Percentiles rank a stretch among this genome's conserved stretches.
phyloP scores from a whole-genome alignment of 2,113 vertebrate species.

The Labrus mixtus region DNA sequence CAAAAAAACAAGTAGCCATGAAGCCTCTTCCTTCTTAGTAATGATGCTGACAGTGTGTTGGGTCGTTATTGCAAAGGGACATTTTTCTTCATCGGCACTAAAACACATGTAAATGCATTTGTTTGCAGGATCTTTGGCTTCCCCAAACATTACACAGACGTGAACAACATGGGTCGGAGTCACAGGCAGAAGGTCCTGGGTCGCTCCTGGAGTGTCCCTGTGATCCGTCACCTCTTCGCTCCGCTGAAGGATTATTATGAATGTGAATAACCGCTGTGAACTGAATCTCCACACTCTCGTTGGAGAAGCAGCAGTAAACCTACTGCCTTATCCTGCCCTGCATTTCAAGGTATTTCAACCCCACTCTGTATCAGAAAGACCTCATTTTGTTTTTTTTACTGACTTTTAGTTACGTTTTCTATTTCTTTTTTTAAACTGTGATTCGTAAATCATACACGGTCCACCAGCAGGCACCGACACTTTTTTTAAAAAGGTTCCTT shows the following conservation, averaged over 20 bases:
- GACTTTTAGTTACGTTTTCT: slow-evolving; percentile 22
- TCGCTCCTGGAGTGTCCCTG: slow-evolving; percentile 93
- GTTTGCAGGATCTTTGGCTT: slow-evolving; percentile 93
- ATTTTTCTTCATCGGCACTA: not conserved
- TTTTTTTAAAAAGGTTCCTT: slow-evolving; percentile 36
- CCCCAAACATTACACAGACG: slow-evolving; percentile 93
- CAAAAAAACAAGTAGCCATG: too few species aligned
- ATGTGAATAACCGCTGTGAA: slow-evolving; percentile 83
- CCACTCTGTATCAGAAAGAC: not conserved
- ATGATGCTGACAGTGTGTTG: too few species aligned
- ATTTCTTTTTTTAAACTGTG: not conserved
- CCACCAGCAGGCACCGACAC: slow-evolving; percentile 56
- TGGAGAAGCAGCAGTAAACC: slow-evolving; percentile 23
- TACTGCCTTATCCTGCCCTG: slow-evolving; percentile 16
- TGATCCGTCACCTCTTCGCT: slow-evolving; percentile 94
- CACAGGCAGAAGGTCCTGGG: slow-evolving; percentile 92
- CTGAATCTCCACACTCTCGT: not conserved
- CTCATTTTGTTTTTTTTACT: slow-evolving; percentile 1
- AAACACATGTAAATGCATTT: too few species aligned
- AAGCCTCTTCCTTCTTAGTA: too few species aligned
- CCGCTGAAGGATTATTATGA: slow-evolving; percentile 97
- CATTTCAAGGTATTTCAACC: slow-evolving; percentile 10
- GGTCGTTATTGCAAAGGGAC: too few species aligned
- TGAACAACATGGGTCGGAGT: slow-evolving; percentile 88
- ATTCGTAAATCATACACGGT: slow-evolving; percentile 9